Base-by-base conservation (phyloP, 2,888 invertebrate species). In the Polyploca ridens region DNA sequence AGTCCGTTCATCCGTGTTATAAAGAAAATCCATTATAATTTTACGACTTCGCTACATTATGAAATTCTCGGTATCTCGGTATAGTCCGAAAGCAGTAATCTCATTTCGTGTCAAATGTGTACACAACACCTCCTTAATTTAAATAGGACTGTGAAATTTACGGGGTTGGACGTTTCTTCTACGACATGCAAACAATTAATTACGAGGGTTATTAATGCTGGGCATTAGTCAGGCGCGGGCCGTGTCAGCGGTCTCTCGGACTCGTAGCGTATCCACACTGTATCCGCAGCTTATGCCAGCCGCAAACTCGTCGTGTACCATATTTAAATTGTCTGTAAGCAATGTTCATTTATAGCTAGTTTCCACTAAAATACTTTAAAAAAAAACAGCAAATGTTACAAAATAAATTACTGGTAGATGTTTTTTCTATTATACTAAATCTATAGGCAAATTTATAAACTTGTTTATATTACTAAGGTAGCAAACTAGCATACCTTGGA, bases 141-240 rank as follows among this genome's bases (percentile, higher is more conserved):
- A 86, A 89, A 90, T 89, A 85, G 85, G 84, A 86, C 83, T 79
- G 85, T 84, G 72, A 77, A 85, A 85, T 90, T 83, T 84, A 81
- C 74, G 84, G 85, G 87, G 88, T 85, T 86, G 87, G 87, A 88
- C 88, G 88, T 87, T 88, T 90, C 90, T 92, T 90, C 81, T 77
- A 81, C 88, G 90, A 92, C 93, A 93, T 92, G 93, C 92, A 86
- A 92, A 93, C 93, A 91, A 94, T 94, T 94, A 94, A 94, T 94
- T 93, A 94, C 90, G 76, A 77, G 87, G 89, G 90, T 90, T 94
- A 94, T 94, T 90, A 94, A 94, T 94, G 93, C 80, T 77, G 72
- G 86, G 83, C 93, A 94, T 94, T 94, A 91, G 91, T 94, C 90
- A 93, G 85, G 72, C 83, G 83, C 78, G 84, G 81, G 82, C 82